Base-by-base conservation (phyloP, 2,113 vertebrate genomes). In the Calyptommatus sinebrachiatus region DNA sequence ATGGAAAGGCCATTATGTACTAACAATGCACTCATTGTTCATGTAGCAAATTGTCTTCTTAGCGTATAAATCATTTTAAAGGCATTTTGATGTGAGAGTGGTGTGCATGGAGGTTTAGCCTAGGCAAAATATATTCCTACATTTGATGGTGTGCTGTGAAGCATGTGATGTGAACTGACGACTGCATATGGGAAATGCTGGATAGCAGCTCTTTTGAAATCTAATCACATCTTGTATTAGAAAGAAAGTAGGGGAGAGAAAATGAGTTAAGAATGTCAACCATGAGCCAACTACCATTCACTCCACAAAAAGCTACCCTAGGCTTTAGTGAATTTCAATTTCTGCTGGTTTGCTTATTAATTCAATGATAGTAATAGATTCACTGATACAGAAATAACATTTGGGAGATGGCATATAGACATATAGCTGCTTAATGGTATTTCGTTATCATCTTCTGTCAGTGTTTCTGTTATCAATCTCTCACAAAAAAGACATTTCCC, bases 401-500 rank as follows among this genome's bases (percentile, higher is more conserved):
- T 89, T 90, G 80, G 89, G 50, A 62, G 78, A 63, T 82, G 84
- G 88, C 73, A 90, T 31, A 85, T 21, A 60, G 63, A 22, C 20
- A 67, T 80, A 66, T 87, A 91, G 89, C 86, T 92, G 78, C 77
- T 70, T 24, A 75, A 80, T 83, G 93, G 79, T 76, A 86, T 82
- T 89, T 83, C 80, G 82, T 85, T 92, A 76, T 83, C 71, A 83
- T 89, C 31, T 80, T 79, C 86, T 90, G 84, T 82, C 68, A 87
- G 85, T 73, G 68, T 68, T 89, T 81, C 83, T 1, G n/a, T 91
- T 92, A 92, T 71, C 83, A 90, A 45, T 77, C 82, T 91, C 78
- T 62, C 73, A 77, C 73, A 90, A 67, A 91, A 91, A 90, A 90
- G 79, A 77, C n/a, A 79, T 88, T 93, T 92, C 70, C 31, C 70